A percentile compares a stretch with the other conserved stretches of the same genome.
These are phyloP conservation scores for Geophilus truncorum DNA, from an alignment of 2,888 invertebrate genomes.

Conservation along the genomic window DNA sequence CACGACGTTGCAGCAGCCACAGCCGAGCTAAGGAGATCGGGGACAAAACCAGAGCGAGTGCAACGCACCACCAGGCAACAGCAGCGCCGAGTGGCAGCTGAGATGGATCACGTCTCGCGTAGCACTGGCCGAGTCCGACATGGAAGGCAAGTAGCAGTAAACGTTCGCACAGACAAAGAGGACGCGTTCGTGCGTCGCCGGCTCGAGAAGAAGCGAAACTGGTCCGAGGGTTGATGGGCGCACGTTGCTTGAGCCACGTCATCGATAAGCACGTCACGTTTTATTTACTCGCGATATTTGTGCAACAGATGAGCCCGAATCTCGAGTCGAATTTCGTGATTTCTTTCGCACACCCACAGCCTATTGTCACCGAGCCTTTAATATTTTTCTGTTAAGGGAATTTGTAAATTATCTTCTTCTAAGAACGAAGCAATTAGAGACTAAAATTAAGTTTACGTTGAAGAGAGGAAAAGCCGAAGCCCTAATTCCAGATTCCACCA, in stretches of 20 bases:
- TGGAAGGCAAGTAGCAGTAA: background rate
- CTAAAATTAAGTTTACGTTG: too few species aligned
- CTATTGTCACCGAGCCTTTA: too few species aligned
- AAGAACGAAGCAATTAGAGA: background rate
- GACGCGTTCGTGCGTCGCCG: background rate
- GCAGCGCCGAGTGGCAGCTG: slow-evolving; percentile 27
- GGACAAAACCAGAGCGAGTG: background rate
- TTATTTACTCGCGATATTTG: background rate
- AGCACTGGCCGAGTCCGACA: background rate
- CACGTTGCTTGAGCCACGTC: background rate
- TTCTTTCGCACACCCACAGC: background rate
- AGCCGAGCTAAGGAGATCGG: slow-evolving; percentile 16
- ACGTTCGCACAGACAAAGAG: background rate
- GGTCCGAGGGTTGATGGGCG: background rate
- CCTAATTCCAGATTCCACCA: background rate
- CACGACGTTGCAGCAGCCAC: background rate
- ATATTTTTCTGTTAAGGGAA: too few species aligned
- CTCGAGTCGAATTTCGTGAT: background rate
- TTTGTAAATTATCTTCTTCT: too few species aligned
- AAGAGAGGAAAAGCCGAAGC: too few species aligned
- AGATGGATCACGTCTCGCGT: slow-evolving; percentile 3
- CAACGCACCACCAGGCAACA: slow-evolving; percentile 15
- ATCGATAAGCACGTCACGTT: slow-evolving; percentile 23
- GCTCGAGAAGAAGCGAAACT: background rate
- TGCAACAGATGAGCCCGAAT: background rate